Base-by-base conservation (phyloP, 2,888 invertebrate species). In the Drosophila diplacantha region DNA sequence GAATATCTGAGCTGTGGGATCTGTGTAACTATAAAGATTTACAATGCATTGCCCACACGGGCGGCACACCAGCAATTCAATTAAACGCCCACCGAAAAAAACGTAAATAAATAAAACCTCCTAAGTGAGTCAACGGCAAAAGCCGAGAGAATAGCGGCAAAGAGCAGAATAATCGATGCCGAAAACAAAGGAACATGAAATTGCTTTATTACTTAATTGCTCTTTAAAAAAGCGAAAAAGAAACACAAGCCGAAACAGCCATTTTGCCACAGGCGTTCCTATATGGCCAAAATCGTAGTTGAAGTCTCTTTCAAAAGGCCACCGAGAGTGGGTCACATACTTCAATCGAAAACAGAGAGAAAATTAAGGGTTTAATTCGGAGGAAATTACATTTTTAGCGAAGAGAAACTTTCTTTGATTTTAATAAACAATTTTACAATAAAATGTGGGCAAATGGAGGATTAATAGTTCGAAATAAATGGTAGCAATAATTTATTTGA, bases 181-280 rank as follows among this genome's bases (percentile, higher is more conserved):
- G 68, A 81, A 83, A 69, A 79, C 78, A 79, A 79, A 79, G 80
- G 82, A 79, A 79, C 78, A 79, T 81, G 78, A 84, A 80, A 84
- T 83, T 84, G 84, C 80, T 81, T 81, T 81, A 81, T 84, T 84
- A 81, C 83, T 81, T 81, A 81, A 81, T 81, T 81, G 84, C 80
- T 81, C 83, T 84, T 83, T 83, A 69, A 74, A 72, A 67, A 64
- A 75, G 77, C 22, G 39, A 80, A 79, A 75, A 60, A 75, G 75
- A 81, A 71, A 78, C 53, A 70, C 66, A 70, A 57, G 24, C 61
- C 54, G 49, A 54, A 62, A 64, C 46, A 58, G 26, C 43, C 57
- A 44, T 41, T 69, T 61, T 24, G 68, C 71, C 55, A 55, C 35
- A 68, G 71, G 64, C 64, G 55, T 69, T 69, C 41, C 43, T 59